Evolutionary conservation across 2,797 vertebrate species (phyloP).

Genomic region (Lacerta agilis): DNA sequence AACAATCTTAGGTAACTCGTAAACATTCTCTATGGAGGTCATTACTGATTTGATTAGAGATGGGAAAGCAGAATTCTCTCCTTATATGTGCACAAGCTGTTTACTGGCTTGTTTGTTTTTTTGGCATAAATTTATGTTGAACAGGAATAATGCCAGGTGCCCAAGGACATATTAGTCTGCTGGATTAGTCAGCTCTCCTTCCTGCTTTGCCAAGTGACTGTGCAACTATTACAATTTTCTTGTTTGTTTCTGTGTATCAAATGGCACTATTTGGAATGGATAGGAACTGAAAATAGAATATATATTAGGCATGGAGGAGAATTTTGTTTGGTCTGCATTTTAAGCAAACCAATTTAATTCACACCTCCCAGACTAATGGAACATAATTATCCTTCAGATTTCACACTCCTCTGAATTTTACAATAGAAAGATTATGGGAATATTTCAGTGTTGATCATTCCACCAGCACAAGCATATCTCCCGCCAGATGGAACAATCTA

Average conservation of each 20-base stretch:
- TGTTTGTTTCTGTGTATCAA: conserved; percentile 15
- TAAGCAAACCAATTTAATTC: not conserved
- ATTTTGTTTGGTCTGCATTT: not conserved
- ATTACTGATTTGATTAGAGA: conserved; percentile 2
- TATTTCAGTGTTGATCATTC: no score
- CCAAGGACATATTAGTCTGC: not conserved
- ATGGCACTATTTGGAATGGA: conserved; percentile 6
- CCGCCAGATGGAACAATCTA: no score
- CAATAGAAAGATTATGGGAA: not conserved
- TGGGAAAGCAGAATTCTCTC: not conserved
- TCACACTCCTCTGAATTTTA: not conserved
- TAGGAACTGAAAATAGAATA: not conserved
- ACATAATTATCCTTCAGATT: not conserved
- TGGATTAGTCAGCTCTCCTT: conserved; percentile 11
- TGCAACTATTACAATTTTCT: not conserved
- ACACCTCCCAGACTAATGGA: not conserved
- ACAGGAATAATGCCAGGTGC: not conserved
- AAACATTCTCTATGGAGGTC: not conserved
- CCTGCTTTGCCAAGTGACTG: not conserved
- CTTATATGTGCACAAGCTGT: conserved; percentile 10
- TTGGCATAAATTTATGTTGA: not conserved
- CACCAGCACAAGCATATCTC: no score
- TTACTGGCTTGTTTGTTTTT: no score
- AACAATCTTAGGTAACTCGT: not conserved
- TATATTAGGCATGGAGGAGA: not conserved